Base-by-base conservation (phyloP, 1,140 invertebrate genomes). In the Capitella teleta region DNA sequence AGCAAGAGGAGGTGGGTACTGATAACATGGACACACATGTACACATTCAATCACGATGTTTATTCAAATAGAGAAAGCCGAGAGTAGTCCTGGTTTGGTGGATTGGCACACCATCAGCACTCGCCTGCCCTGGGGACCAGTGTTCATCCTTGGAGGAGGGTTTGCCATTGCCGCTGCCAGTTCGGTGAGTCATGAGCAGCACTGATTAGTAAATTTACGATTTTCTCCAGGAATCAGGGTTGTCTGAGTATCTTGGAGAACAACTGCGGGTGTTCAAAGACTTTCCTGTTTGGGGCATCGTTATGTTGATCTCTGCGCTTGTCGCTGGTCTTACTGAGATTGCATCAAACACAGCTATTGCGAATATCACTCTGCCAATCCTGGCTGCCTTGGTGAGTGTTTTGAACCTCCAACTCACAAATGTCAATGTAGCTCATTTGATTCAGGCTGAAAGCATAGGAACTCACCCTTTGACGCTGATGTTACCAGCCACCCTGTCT, bases 281-380 rank as follows among this genome's bases (percentile, higher is more conserved):
- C 16, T 47, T 76, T 18, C 62, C 38, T 3, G n/a, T 8, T 12
- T 16, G 0, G 10, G 14, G 5, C 19, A 40, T 40, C 19, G 38
- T 40, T 18, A 40, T 40, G 38, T 18, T 40, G 8, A 19, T 40
- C 10, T 21, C 19, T 40, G 19, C 25, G 16, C 10, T 51, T 18
- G 43, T 43, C 14, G 43, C 50, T 16, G 41, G 36, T 28, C 36
- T 51, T 32, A 89, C 87, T 0, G 85, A 89, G 65, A 83, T 90
- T 59, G 84, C 83, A 0, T 85, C 83, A 5, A 90, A 89, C 64
- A 82, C 87, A 0, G 86, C 86, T n/a, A 82, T 86, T 19, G 84
- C 86, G 14, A 87, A 86, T 59, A 82, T 87, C 12, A 77, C 88
- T 34, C 64, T 89, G 41, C 87, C 86, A 2, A 83, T 89, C 2